Evolutionary conservation across 2,797 vertebrate genomes (phyloP).

Genomic region (Hapalemur alaotrensis): DNA sequence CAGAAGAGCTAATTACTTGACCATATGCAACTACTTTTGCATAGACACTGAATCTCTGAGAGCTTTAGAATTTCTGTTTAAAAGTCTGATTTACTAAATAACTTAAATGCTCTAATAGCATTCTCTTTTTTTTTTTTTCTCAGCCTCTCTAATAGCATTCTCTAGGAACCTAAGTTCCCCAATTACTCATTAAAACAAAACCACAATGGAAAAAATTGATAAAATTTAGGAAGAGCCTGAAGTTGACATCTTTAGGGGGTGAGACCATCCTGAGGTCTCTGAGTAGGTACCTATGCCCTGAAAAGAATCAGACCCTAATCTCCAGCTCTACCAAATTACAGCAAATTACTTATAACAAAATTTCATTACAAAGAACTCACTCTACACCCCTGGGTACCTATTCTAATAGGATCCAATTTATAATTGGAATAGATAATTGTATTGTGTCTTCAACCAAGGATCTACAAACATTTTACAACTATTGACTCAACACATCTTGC

Average conservation of each 20-base stretch:
- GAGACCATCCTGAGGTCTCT: neutral
- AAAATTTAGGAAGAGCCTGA: neutral
- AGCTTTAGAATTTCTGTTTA: neutral
- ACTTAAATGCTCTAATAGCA: conserved; percentile 19
- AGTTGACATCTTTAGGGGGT: neutral
- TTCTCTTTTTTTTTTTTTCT: neutral
- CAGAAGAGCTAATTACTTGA: neutral
- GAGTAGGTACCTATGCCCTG: neutral
- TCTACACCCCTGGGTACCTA: neutral
- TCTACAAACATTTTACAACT: conserved; percentile 23
- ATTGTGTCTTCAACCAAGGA: neutral
- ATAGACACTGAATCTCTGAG: neutral
- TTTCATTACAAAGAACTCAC: neutral
- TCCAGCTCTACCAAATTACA: neutral
- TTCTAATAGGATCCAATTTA: neutral
- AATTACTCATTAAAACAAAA: neutral
- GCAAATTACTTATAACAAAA: conserved; percentile 24
- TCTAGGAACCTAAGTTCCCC: neutral
- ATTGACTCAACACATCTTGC: neutral
- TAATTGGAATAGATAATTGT: neutral
- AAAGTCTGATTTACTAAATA: conserved; percentile 25
- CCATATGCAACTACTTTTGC: neutral
- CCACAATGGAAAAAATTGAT: neutral
- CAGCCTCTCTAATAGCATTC: neutral
- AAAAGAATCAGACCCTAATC: neutral